Evolutionary conservation across 2,888 invertebrate species (phyloP), one percentile per base, ranked within the genome.

Genomic region (Nowickia ferox): DNA sequence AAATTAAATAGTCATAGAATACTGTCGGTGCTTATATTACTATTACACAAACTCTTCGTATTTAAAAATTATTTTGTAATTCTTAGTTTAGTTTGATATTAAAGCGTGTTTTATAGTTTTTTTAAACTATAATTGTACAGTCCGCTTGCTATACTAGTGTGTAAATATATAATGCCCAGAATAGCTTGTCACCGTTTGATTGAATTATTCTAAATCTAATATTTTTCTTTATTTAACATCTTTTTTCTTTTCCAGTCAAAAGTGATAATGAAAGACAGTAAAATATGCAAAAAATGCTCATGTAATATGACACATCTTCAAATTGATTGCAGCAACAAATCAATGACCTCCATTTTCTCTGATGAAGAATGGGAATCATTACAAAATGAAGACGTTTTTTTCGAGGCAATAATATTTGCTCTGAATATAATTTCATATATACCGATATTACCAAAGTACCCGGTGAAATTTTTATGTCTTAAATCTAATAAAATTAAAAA

Each of bases 401-500:
- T 92, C 59, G 90, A 92, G 40, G 90, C 88, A 1, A 89, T 93
- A 0, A 90, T 89, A 5, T 63, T 93, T 72, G 90, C 91, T 48
- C 84, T 91, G 81, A 93, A 93, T 77, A 90, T 90, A 17, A 83
- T 93, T 0, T 89, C 90, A 1, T 44, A 17, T 1, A 84, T 93
- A 30, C 89, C 91, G 3, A 74, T 83, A 3, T 94, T 97, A 15
- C 95, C 95, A 0, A 90, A 93, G 1, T 91, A 94, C 17, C 92
- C 89, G 0, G 89, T 93, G 90, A 84, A 92, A 72, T 93, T 93
- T 42, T 90, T 97, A 40, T 95, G 95, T 88, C 93, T 97, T 9
- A 94, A 94, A 0, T 91, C 94, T 72, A 96, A 96, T 91, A 93
- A 93, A 59, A 96, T 97, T n/a, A 93, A 92, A 6, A 90, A 90